Conservation (phyloP, 2,888 invertebrate species). For the Sclerodermus sp. region DNA sequence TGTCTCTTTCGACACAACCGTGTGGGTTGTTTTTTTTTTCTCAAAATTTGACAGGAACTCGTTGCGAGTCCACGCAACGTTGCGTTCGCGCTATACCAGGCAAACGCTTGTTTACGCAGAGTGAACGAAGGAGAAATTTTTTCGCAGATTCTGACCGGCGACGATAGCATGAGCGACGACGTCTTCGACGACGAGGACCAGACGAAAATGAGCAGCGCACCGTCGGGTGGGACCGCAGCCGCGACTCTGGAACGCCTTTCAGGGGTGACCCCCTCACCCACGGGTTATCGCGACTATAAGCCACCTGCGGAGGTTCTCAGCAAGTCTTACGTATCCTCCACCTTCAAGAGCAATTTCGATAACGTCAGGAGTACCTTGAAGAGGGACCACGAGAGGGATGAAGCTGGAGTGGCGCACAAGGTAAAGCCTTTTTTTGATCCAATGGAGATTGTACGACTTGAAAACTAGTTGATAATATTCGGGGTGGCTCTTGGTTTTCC, state of each 20-base stretch:
- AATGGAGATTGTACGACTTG: too few relatives aligned
- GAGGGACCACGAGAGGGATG: conserved; percentile 36
- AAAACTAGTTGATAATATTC: too few relatives aligned
- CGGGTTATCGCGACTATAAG: conserved; percentile 79
- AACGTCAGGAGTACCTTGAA: conserved; percentile 20
- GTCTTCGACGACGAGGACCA: conserved; percentile 67
- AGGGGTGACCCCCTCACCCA: conserved; percentile 68
- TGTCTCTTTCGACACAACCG: too few relatives aligned
- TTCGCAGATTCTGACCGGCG: conserved; percentile 65
- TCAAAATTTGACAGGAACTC: too few relatives aligned
- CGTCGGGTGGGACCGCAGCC: conserved; percentile 11
- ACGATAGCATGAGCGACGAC: conserved; percentile 83
- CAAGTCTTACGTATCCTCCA: conserved; percentile 35
- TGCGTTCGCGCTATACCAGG: too few relatives aligned
- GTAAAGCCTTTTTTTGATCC: too few relatives aligned
- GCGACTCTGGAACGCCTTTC: conserved; percentile 21
- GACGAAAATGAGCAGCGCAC: conserved; percentile 9
- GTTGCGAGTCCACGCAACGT: too few relatives aligned
- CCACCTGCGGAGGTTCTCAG: conserved; percentile 70
- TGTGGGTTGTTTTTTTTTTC: background rate
- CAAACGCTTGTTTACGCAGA: too few relatives aligned
- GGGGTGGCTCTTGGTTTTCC: too few relatives aligned
- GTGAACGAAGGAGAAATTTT: too few relatives aligned
- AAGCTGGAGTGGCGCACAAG: conserved; percentile 43
- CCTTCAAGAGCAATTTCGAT: conserved; percentile 22